Base-by-base conservation (phyloP, 2,888 invertebrate species). In the Notocelia uddmanniana region DNA sequence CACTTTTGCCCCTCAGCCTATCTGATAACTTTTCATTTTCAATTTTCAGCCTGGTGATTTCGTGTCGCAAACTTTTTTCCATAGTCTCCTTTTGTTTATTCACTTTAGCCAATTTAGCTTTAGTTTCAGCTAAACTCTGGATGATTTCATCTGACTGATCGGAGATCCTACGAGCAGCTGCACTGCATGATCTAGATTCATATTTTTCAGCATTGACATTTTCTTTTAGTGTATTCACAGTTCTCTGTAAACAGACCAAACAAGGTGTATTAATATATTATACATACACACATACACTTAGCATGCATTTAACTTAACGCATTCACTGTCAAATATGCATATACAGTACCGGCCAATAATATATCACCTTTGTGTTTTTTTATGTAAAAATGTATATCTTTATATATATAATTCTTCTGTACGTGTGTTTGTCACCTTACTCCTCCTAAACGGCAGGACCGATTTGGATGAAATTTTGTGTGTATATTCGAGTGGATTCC, bases 101-200 rank as follows among this genome's bases (percentile, higher is more conserved):
- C 3, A 89, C 59, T 76, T 87, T 87, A 18, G 80, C 76, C 21
- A 93, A 77, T 77, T 90, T 90, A 15, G 85, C 81, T 31, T 83
- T 84, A 11, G 87, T 83, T 41, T 88, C 87, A 23, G 84, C 78
- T 50, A 91, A 77, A 73, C 86, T 86, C 64, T 88, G 85, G 50
- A 86, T 77, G 69, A 92, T 78, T 18, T 84, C 85, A 76, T 90
- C 88, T n/a, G 91, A 91, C 55, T 85, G 88, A 70, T 92, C 92
- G 0, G 92, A 85, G 52, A 91, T 85, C 73, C 89, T 86, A 75
- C 90, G 92, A 1, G 91, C 92, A 57, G 92, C 88, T 41, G 90
- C 91, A 37, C 93, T 86, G 83, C 93, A 93, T 15, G 92, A 89
- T 76, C 84, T 89, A 2, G 92, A 83, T 79, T 92, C 91, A 85